Base-by-base conservation (phyloP, 2,888 invertebrate genomes). In the Tuta absoluta region DNA sequence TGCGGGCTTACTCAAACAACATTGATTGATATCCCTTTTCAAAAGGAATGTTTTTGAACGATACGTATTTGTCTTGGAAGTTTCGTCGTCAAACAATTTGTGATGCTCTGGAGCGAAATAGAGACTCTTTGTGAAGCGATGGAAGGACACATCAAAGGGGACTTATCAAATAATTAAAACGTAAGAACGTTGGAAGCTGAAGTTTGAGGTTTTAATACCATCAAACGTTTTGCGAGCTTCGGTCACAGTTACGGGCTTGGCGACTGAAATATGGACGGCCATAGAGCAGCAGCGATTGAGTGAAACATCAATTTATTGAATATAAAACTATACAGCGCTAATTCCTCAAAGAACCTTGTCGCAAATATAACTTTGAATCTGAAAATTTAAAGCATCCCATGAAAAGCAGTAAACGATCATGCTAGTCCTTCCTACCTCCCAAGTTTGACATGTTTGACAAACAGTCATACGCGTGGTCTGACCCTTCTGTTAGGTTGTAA, bases 181-280 rank as follows among this genome's bases (percentile, higher is more conserved):
- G n/a, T 17, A 28, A 48, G 23, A 53, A 21, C 23, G 21, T 23
- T 21, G 19, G 59, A 14, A 21, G 48, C 33, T 17, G 37, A 51
- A 24, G 51, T 51, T 49, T 62, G 68, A 75, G 77, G 70, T 79
- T 75, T 71, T 76, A 75, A 79, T 77, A 69, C 74, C 74, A 72
- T 76, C 74, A 76, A 77, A 75, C 73, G 72, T 70, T 70, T 62
- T 60, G 64, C 33, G n/a, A n/a, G n/a, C n/a, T 33, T n/a, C 1
- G 19, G 24, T 23, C 51, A 17, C 7, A 33, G 56, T 10, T 33
- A 3, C 12, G 56, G 28, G 17, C 33, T 33, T 8, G 4, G 33
- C 8, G 33, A 28, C 28, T 28, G 28, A 28, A 28, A 28, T 28
- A 2, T n/a, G 12, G 7, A 28, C 28, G 17, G 17, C 0, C 7